Conservation (phyloP, 2,797 vertebrate genomes). For the Peromyscus aztecus region DNA sequence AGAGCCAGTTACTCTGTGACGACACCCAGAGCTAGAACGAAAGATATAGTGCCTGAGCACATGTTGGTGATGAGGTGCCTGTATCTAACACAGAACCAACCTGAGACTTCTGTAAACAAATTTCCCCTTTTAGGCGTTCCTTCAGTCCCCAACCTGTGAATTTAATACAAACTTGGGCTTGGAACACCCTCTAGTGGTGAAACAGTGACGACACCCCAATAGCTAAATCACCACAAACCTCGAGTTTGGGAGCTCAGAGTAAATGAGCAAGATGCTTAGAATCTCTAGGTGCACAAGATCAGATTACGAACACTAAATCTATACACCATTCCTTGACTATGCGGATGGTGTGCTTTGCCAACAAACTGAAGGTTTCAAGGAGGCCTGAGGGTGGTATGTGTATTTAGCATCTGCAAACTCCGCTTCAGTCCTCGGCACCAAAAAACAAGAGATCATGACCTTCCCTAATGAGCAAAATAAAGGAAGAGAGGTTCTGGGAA, state of each 20-base stretch:
- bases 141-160: not conserved
- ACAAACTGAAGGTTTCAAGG: not conserved
- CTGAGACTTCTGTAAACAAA: not conserved
- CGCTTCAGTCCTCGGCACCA: not conserved
- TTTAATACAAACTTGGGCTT: not conserved
- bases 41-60: not conserved
- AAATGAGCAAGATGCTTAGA: not conserved
- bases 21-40: not conserved
- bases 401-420: not conserved
- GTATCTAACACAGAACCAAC: not conserved
- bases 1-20: not conserved
- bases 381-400: not conserved
- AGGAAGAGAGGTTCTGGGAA: not conserved
- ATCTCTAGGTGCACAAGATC: not conserved
- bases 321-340: not conserved
- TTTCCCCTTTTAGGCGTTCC: not conserved
- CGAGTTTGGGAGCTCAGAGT: not conserved
- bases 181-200: not conserved
- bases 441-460: not conserved
- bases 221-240: not conserved
- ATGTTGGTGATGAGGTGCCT: not conserved
- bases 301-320: not conserved
- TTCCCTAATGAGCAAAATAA: not conserved
- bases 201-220: too few species aligned
- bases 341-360: too few species aligned